Evolutionary conservation across 2,888 invertebrate species (phyloP).

Genomic region (Lasioglossum oenotherae): DNA sequence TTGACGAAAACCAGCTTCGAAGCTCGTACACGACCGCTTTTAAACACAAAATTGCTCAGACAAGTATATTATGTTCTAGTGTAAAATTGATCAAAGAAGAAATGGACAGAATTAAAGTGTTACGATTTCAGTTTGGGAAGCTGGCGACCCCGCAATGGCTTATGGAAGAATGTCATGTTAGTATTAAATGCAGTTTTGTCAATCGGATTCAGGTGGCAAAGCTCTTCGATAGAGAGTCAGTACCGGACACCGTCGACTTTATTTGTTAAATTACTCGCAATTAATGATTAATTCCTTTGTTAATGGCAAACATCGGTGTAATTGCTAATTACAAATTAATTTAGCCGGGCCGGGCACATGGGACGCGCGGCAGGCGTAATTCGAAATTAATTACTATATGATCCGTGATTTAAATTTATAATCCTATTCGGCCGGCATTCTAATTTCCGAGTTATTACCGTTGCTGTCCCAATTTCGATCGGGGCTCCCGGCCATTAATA

Average conservation of each 20-base stretch:
- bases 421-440: slow-evolving; percentile 62
- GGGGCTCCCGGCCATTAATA: slow-evolving; percentile 49
- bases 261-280: slow-evolving; percentile 58
- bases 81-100: not conserved
- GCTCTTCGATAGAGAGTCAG: not conserved
- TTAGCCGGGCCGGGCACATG: slow-evolving; percentile 50
- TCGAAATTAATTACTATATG: slow-evolving; percentile 70
- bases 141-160: not conserved
- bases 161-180: fast-evolving
- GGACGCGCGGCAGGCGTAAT: slow-evolving; percentile 53
- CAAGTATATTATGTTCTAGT: too few species aligned
- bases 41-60: not conserved
- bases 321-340: slow-evolving; percentile 70
- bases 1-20: not conserved
- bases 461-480: slow-evolving; percentile 58
- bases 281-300: slow-evolving; percentile 66
- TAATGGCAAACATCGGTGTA: slow-evolving; percentile 61
- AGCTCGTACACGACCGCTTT: not conserved
- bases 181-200: not conserved
- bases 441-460: slow-evolving; percentile 66
- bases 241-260: slow-evolving; percentile 38
- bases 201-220: not conserved
- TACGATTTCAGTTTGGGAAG: not conserved
- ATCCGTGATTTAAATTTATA: slow-evolving; percentile 71
- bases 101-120: not conserved